Evolutionary conservation across 2,888 invertebrate genomes (phyloP).

Genomic region (Oligia latruncula): DNA sequence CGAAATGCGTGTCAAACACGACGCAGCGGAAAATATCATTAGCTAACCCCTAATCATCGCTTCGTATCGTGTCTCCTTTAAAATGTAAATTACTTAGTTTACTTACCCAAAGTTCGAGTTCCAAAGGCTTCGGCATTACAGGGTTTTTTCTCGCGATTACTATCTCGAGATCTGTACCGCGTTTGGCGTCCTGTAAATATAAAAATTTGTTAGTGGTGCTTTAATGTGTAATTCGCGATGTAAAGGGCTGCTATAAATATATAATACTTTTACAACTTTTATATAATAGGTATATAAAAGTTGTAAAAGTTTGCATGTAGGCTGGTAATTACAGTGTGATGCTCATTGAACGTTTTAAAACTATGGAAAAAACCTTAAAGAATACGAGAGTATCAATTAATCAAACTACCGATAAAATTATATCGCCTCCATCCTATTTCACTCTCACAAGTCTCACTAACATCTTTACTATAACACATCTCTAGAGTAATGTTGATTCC

Average conservation of each 20-base stretch:
- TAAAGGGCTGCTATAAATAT: neutral
- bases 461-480: constrained; percentile 6
- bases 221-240: neutral
- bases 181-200: constrained; percentile 92
- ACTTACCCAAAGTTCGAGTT: constrained; percentile 95
- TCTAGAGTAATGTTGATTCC: constrained; percentile 38
- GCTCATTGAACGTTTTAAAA: neutral
- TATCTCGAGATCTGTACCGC: constrained; percentile 95
- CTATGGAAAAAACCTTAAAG: constrained; percentile 3
- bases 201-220: constrained; percentile 36
- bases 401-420: neutral
- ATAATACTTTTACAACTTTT: too few relatives aligned
- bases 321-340: neutral
- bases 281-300: too few relatives aligned
- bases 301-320: neutral
- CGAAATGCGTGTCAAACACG: constrained; percentile 81
- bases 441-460: neutral
- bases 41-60: constrained; percentile 71
- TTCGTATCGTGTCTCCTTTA: constrained; percentile 58
- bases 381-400: constrained; percentile 20
- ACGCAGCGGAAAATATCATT: constrained; percentile 79
- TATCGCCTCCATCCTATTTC: neutral
- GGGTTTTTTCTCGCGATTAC: constrained; percentile 95
- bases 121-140: constrained; percentile 93
- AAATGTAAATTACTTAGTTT: constrained; percentile 65